Percentiles rank a stretch among this genome's conserved stretches.
Evolutionary conservation across 2,113 vertebrate species (phyloP).

Genomic region (Dipodomys stephensi): DNA sequence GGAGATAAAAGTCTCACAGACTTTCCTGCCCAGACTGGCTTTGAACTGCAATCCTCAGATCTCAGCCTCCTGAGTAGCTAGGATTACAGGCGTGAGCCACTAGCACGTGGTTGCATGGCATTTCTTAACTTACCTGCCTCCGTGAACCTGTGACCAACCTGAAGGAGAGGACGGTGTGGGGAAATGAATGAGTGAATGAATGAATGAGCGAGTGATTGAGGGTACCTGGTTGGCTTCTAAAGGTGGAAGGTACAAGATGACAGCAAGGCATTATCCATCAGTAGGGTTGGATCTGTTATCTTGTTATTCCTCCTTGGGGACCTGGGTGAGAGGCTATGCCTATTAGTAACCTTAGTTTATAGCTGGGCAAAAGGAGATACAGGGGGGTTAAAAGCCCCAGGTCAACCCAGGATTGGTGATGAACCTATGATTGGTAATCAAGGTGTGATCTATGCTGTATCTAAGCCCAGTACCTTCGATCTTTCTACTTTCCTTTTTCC

Average conservation of each 20-base stretch:
- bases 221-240: background rate
- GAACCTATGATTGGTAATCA: background rate
- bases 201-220: background rate
- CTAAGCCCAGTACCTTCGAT: background rate
- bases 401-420: slow-evolving; percentile 4
- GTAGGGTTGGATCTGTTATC: slow-evolving; percentile 6
- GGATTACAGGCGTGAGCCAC: too few relatives aligned
- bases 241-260: slow-evolving; percentile 7
- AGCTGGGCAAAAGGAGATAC: slow-evolving; percentile 62
- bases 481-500: background rate
- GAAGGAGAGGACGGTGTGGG: background rate
- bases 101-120: too few relatives aligned
- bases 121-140: background rate
- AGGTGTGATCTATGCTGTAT: background rate
- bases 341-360: slow-evolving; percentile 74
- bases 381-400: slow-evolving; percentile 51
- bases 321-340: background rate
- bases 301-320: slow-evolving; percentile 57
- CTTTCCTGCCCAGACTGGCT: too few relatives aligned
- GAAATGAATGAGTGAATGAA: background rate
- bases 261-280: background rate
- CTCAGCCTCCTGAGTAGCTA: too few relatives aligned
- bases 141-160: background rate
- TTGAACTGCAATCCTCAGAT: too few relatives aligned
- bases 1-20: too few relatives aligned